phyloP scores from a whole-genome alignment of 2,797 vertebrate genomes.

The Gymnoscopelus microlampas region DNA sequence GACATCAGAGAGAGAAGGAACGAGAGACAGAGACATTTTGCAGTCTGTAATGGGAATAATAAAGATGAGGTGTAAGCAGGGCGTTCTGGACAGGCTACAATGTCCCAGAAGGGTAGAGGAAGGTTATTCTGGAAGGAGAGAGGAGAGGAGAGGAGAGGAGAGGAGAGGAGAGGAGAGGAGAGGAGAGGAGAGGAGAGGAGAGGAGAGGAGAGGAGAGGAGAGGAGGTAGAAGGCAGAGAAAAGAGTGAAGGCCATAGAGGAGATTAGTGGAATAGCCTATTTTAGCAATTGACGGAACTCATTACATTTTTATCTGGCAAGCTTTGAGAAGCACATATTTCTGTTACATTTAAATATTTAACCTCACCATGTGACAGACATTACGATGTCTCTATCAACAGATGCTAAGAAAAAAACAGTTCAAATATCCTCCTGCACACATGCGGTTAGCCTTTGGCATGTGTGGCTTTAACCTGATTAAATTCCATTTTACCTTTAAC shows the following conservation, averaged over 20 bases:
- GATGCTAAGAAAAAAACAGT: constrained; percentile 19
- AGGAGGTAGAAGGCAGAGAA: background rate
- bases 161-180: background rate
- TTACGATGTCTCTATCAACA: constrained; percentile 12
- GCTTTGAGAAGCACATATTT: background rate
- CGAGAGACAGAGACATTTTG: constrained; percentile 11
- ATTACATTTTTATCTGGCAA: background rate
- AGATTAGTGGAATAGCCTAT: background rate
- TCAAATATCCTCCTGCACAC: background rate
- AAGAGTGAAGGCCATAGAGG: background rate
- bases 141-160: background rate
- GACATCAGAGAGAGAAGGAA: background rate
- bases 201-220: background rate
- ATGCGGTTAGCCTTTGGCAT: background rate
- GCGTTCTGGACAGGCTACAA: constrained; percentile 1
- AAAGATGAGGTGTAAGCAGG: constrained; percentile 19
- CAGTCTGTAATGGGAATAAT: constrained; percentile 35
- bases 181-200: background rate
- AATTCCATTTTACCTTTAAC: constrained; percentile 9
- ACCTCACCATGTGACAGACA: background rate
- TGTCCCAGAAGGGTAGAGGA: constrained; percentile 23
- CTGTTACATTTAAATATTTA: constrained; percentile 11
- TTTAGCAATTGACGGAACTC: background rate
- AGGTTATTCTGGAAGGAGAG: constrained; percentile 6
- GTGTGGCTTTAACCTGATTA: background rate